Evolutionary conservation across 1,140 invertebrate species (phyloP).

Genomic region (Patella vulgata): DNA sequence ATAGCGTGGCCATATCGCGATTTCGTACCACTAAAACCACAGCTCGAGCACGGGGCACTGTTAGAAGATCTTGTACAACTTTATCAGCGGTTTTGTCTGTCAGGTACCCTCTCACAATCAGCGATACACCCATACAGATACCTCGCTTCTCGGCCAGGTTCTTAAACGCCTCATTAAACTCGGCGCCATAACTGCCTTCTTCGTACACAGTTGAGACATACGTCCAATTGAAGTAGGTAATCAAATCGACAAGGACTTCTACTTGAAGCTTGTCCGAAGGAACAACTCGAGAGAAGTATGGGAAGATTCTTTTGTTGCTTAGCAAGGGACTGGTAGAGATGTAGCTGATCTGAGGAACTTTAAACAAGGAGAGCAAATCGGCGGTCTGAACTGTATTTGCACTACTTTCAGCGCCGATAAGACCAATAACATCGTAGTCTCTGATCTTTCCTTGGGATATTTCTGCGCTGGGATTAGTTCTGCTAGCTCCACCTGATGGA

Average conservation of each 20-base stretch:
- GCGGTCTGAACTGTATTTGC: constrained; percentile 77
- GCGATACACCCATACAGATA: constrained; percentile 72
- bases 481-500: too few species aligned
- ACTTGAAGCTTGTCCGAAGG: constrained; percentile 64
- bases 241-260: constrained; percentile 25
- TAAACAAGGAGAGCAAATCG: constrained; percentile 71
- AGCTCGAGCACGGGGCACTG: constrained; percentile 57
- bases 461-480: too few species aligned
- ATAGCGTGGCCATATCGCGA: constrained; percentile 72
- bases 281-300: constrained; percentile 37
- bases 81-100: constrained; percentile 60
- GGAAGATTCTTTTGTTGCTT: constrained; percentile 25
- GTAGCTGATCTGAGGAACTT: constrained; percentile 72
- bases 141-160: neutral
- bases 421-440: constrained; percentile 45
- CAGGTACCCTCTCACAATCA: constrained; percentile 69
- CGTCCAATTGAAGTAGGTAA: constrained; percentile 30
- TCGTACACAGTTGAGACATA: constrained; percentile 36
- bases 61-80: constrained; percentile 11
- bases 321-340: constrained; percentile 27
- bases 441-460: constrained; percentile 26
- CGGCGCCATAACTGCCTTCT: constrained; percentile 68
- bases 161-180: constrained; percentile 14
- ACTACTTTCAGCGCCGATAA: constrained; percentile 46
- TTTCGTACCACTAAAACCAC: constrained; percentile 77